phyloP scores from a whole-genome alignment of 1,140 invertebrate species.

The Maniola jurtina region DNA sequence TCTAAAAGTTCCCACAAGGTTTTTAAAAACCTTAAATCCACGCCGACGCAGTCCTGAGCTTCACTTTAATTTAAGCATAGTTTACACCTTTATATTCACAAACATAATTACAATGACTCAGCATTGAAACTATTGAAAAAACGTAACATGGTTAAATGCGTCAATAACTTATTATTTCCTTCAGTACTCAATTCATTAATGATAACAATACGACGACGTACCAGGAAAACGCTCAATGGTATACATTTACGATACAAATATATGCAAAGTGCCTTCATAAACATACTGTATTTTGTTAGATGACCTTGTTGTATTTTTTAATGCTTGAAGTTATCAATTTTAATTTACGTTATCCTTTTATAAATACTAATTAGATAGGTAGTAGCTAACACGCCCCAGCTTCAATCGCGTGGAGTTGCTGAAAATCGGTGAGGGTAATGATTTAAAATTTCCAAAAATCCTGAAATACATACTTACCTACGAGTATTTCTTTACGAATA shows the following conservation, averaged over 20 bases:
- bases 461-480: too few species aligned
- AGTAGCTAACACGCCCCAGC: not conserved
- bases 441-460: too few species aligned
- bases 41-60: too few species aligned
- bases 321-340: not conserved
- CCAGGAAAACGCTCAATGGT: slow-evolving; percentile 9
- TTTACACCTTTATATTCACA: too few species aligned
- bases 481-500: too few species aligned
- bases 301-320: not conserved
- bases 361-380: not conserved
- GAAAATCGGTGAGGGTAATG: too few species aligned
- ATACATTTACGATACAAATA: not conserved
- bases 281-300: not conserved
- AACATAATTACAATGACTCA: too few species aligned
- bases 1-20: too few species aligned
- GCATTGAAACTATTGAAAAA: not conserved
- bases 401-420: too few species aligned
- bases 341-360: not conserved
- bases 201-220: slow-evolving; percentile 8
- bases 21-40: too few species aligned
- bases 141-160: slow-evolving; percentile 1
- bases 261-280: slow-evolving; percentile 2
- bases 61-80: too few species aligned
- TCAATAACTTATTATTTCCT: not conserved
- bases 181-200: not conserved